Evolutionary conservation across 2,797 vertebrate species (phyloP), one percentile per base, ranked within the genome.

Genomic region (Argentina silus): DNA sequence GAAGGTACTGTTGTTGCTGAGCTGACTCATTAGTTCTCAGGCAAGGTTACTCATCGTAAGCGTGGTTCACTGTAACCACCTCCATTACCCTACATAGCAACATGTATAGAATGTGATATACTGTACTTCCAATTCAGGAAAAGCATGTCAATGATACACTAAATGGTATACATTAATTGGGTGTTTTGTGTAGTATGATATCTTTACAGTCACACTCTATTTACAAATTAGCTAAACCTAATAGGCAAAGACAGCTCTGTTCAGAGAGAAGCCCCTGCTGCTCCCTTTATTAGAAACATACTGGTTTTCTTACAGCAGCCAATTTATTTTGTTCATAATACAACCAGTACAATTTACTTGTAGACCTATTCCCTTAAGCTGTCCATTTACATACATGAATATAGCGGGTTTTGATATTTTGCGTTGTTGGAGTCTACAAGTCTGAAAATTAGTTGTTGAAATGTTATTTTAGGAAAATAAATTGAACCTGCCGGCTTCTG

Each of bases 321-420:
- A 91, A 88, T 90, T 86, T 84, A 87, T 87, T 81, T 76, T 72
- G 68, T 82, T 89, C 78, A 83, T 68, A 77, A 55, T 78, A 83
- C 71, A 77, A 55, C 78, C 83, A 81, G 83, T 87, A 78, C 86
- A n/a, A 88, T 88, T 86, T 86, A 85, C 82, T 85, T 81, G 81
- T 77, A 83, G 79, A 89, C 85, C 82, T 80, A 79, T 85, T 87
- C 82, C 82, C 83, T 77, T 86, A 80, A 87, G 79, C 76, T 78
- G 81, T n/a, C 78, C 74, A 69, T 88, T 91, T 83, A 81, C 86
- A 86, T 89, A 88, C 89, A 70, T 84, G 80, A 86, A 86, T 89
- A 88, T 88, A 70, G 73, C 80, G 72, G 56, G 80, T 84, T 87
- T 77, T 85, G 84, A 87, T 88, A 73, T 68, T 82, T 85, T 71